phyloP scores from a whole-genome alignment of 2,113 vertebrate species.

The Myrmophylax atrothorax region DNA sequence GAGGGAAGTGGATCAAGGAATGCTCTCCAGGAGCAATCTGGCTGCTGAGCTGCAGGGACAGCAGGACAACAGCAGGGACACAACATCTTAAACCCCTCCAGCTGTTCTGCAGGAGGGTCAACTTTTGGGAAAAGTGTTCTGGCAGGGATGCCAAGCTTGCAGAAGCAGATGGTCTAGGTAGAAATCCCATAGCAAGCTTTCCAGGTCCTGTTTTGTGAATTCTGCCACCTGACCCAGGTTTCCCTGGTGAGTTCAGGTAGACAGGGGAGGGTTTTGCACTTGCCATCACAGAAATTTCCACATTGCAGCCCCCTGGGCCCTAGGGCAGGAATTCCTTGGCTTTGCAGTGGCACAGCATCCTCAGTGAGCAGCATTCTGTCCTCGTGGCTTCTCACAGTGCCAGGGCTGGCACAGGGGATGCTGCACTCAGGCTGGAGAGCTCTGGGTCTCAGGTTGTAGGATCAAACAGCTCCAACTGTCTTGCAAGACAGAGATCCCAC shows the following conservation, averaged over 20 bases:
- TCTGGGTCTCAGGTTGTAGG: neutral
- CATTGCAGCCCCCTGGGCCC: neutral
- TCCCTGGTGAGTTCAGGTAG: neutral
- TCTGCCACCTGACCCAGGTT: neutral
- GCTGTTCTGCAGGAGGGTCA: neutral
- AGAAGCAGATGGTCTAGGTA: fast-evolving
- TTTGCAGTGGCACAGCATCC: neutral
- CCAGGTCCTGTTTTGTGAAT: neutral
- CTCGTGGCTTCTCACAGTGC: neutral
- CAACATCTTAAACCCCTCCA: fast-evolving
- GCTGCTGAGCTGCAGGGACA: neutral
- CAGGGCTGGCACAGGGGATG: neutral
- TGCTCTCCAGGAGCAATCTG: neutral
- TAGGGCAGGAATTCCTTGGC: neutral
- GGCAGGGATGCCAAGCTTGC: neutral
- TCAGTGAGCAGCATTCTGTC: neutral
- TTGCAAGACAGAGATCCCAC: neutral
- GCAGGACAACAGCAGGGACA: neutral
- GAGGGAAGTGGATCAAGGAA: neutral
- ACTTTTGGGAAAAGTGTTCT: fast-evolving
- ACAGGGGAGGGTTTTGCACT: neutral
- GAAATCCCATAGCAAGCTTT: neutral
- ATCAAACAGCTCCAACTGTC: neutral
- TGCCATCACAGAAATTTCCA: neutral
- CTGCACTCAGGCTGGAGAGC: neutral